Percentiles rank a stretch among this genome's conserved stretches.
Conservation (phyloP, 2,888 invertebrate species). For the Lagria hirta region DNA sequence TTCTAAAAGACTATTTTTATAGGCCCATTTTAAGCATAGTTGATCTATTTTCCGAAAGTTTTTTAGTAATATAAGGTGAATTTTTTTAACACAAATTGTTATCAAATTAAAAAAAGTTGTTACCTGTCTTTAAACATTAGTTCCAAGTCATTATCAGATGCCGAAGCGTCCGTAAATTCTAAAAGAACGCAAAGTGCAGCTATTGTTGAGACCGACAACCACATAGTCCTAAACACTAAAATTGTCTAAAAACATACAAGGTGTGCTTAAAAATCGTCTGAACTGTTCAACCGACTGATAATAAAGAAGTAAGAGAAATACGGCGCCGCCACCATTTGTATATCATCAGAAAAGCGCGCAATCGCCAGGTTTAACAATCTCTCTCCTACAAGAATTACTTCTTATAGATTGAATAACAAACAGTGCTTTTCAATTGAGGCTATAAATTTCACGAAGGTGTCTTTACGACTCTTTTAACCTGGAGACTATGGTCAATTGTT, state of each 20-base stretch:
- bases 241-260: too few relatives aligned
- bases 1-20: too few relatives aligned
- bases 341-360: constrained; percentile 35
- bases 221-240: constrained; percentile 32
- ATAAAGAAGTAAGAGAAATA: constrained; percentile 33
- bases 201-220: constrained; percentile 46
- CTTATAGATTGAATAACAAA: constrained; percentile 48
- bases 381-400: constrained; percentile 39
- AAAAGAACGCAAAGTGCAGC: constrained; percentile 48
- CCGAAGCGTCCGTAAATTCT: constrained; percentile 41
- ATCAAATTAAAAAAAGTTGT: constrained; percentile 11
- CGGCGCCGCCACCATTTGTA: constrained; percentile 37
- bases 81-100: neutral
- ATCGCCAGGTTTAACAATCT: constrained; percentile 33
- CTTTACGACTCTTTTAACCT: constrained; percentile 40
- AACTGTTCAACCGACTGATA: constrained; percentile 31
- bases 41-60: too few relatives aligned
- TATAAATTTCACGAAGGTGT: constrained; percentile 44
- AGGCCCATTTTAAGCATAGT: too few relatives aligned
- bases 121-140: constrained; percentile 56
- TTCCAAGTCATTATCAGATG: constrained; percentile 54
- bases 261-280: too few relatives aligned
- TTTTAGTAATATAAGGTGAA: too few relatives aligned
- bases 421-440: constrained; percentile 45
- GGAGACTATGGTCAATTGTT: constrained; percentile 26